Base-by-base conservation (phyloP, 2,888 invertebrate genomes). In the Cetonia aurata region DNA sequence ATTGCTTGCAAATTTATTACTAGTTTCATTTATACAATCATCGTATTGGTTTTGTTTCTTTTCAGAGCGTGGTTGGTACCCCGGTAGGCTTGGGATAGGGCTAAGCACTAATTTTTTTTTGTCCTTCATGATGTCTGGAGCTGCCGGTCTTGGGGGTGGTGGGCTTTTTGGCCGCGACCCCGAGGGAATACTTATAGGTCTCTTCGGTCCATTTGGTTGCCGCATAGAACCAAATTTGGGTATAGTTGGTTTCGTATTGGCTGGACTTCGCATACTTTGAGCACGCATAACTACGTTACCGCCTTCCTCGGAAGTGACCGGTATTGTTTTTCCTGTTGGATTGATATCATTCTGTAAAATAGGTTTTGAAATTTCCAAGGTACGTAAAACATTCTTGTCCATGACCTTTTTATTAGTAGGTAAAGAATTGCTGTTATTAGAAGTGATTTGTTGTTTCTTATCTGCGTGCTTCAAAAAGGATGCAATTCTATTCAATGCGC, bases 161-260 rank as follows among this genome's bases (percentile, higher is more conserved):
- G 93, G 92, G 25, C 90, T 90, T 52, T 92, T 93, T 0, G 94
- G 94, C 44, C 95, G 85, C 0, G 87, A 87, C 10, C 86, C 87
- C 0, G 88, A 86, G 0, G 91, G 90, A 6, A 93, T 90, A 72
- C 95, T 95, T 19, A 92, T 87, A 0, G 95, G 95, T 62, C 96
- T 86, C 17, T 91, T 91, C 0, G 85, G 84, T 0, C 87, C 87
- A 0, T 89, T 87, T 0, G 92, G 87, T 76, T 92, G 91, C 33
- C 95, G 86, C 93, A 95, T 94, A 0, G 95, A 95, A 0, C 95
- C 95, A 77, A 95, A 95, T 37, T 90, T 91, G 73, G 92, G 93
- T 41, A 94, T 87, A 0, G 86, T 85, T 0, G 92, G 90, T 78
- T 90, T 70, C 48, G 75, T 70, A 19, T 74, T 68, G 86, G 86